A percentile compares a stretch with the other conserved stretches of the same genome.
phyloP scores from a whole-genome alignment of 2,888 invertebrate species.

The Zootermopsis nevadensis region DNA sequence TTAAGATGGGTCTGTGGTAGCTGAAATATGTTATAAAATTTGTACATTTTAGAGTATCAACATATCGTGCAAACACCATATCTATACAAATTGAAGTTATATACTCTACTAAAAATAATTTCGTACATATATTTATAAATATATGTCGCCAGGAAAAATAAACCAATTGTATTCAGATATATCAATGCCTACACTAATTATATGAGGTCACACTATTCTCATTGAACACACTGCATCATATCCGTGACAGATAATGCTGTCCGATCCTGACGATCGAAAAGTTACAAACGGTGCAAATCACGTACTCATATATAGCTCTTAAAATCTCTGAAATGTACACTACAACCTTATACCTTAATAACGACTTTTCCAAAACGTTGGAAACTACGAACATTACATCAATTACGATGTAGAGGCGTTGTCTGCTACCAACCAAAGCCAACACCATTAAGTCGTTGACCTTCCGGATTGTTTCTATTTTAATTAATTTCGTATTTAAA shows the following conservation, averaged over 20 bases:
- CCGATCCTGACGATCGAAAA: slow-evolving; percentile 22
- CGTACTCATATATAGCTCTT: neutral
- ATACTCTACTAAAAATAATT: neutral
- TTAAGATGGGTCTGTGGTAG: too few species aligned
- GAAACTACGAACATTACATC: neutral
- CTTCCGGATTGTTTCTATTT: slow-evolving; percentile 29
- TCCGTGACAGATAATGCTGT: slow-evolving; percentile 24
- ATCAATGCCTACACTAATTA: neutral
- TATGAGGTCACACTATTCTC: slow-evolving; percentile 23
- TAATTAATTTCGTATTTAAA: neutral
- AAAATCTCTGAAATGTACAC: neutral
- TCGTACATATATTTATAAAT: neutral
- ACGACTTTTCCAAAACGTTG: neutral
- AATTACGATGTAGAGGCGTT: slow-evolving; percentile 44
- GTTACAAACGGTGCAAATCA: neutral
- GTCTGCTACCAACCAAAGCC: slow-evolving; percentile 39
- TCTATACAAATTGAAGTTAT: neutral
- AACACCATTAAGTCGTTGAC: slow-evolving; percentile 44
- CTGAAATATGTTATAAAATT: too few species aligned
- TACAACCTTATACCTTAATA: neutral
- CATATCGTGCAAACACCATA: too few species aligned
- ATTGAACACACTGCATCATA: slow-evolving; percentile 4
- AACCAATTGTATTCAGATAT: neutral
- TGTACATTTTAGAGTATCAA: too few species aligned
- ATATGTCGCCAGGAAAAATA: neutral